Evolutionary conservation across 2,888 invertebrate genomes (phyloP).

Genomic region (Tuberolachnus salignus): DNA sequence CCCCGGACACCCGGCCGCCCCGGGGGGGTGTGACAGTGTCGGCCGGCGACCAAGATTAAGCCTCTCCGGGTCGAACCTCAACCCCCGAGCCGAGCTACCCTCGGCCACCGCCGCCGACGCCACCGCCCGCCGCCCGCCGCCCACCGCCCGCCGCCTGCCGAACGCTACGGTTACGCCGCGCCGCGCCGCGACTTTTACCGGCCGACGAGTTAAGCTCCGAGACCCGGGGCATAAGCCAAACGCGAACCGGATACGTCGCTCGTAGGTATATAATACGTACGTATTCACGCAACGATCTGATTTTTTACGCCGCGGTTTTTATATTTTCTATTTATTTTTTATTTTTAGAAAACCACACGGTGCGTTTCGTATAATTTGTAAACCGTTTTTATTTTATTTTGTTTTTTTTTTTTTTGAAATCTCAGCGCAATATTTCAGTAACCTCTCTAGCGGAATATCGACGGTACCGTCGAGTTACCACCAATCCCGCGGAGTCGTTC

Average conservation of each 20-base stretch:
- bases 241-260: conserved; percentile 56
- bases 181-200: conserved; percentile 53
- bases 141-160: conserved; percentile 6
- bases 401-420: no score
- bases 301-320: neutral
- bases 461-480: no score
- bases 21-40: conserved; percentile 45
- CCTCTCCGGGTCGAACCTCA: conserved; percentile 57
- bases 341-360: no score
- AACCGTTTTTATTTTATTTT: no score
- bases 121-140: conserved; percentile 8
- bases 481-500: no score
- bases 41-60: conserved; percentile 53
- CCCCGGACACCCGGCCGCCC: conserved; percentile 45
- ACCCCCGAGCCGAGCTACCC: conserved; percentile 36
- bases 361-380: no score
- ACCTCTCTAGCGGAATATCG: no score
- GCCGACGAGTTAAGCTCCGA: conserved; percentile 54
- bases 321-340: no score
- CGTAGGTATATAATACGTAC: conserved; percentile 27
- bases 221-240: conserved; percentile 56
- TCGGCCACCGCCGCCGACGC: neutral
- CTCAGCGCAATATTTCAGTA: no score
- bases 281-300: conserved; percentile 31
- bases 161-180: conserved; percentile 7